Percentiles rank a stretch among this genome's conserved stretches.
Evolutionary conservation across 1,140 invertebrate species (phyloP).

Genomic region (Drosophila gunungcola): DNA sequence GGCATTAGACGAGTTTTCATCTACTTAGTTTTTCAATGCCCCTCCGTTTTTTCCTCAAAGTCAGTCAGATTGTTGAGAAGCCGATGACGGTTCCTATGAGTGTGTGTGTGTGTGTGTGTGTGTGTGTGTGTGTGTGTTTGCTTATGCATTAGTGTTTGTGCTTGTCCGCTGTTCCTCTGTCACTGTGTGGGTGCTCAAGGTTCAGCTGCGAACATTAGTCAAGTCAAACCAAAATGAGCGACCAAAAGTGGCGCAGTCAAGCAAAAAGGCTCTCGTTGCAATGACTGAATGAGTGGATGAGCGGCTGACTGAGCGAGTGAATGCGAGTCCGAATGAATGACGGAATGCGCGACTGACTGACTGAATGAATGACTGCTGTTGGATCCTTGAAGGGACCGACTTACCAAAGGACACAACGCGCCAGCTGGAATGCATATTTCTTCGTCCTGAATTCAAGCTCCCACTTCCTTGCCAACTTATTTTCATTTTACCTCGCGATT

Average conservation of each 20-base stretch:
- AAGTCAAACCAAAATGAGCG: conserved; percentile 75
- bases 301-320: conserved; percentile 40
- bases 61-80: conserved; percentile 52
- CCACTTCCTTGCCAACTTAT: conserved; percentile 17
- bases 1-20: conserved; percentile 39
- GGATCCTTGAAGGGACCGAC: conserved; percentile 23
- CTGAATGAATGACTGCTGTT: conserved; percentile 14
- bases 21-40: conserved; percentile 57
- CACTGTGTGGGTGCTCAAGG: conserved; percentile 24
- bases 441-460: conserved; percentile 24
- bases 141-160: conserved; percentile 20
- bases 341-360: conserved; percentile 15
- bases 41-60: neutral
- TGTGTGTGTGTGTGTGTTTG: conserved; percentile 10
- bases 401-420: conserved; percentile 2
- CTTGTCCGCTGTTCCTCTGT: conserved; percentile 28
- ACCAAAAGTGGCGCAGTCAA: conserved; percentile 65
- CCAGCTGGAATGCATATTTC: conserved; percentile 41
- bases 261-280: conserved; percentile 71
- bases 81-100: conserved; percentile 51
- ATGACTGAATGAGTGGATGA: conserved; percentile 59
- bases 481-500: conserved; percentile 38
- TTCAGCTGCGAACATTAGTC: conserved; percentile 71
- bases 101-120: conserved; percentile 9
- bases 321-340: conserved; percentile 34